phyloP scores from a whole-genome alignment of 1,140 invertebrate species.

The Apis cerana region DNA sequence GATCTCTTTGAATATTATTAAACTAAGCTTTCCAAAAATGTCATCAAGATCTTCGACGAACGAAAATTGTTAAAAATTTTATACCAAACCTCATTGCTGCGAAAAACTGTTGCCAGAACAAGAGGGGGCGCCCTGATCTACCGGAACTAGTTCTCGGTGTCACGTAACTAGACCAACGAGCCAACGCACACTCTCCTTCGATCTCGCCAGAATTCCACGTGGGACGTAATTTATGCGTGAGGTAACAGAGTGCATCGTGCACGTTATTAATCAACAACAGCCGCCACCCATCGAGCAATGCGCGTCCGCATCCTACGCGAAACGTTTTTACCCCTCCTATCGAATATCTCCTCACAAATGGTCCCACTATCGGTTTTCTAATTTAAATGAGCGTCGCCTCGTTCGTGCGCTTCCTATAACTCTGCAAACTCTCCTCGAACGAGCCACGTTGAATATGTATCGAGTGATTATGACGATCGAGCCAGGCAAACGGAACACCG shows the following conservation, averaged over 20 bases:
- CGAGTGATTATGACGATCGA: constrained; percentile 7
- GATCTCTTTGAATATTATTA: too few relatives aligned
- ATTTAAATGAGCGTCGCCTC: constrained; percentile 13
- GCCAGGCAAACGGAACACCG: background rate
- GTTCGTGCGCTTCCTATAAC: constrained; percentile 15
- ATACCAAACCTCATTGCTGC: too few relatives aligned
- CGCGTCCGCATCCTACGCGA: constrained; percentile 5
- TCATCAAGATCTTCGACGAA: too few relatives aligned
- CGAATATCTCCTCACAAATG: background rate
- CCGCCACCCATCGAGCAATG: constrained; percentile 13
- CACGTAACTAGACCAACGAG: constrained; percentile 6
- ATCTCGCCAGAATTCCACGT: constrained; percentile 7
- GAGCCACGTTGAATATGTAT: constrained; percentile 18
- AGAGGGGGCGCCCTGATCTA: too few relatives aligned
- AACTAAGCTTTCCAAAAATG: too few relatives aligned
- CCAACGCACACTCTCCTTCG: background rate
- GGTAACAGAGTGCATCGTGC: constrained; percentile 28
- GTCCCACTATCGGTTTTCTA: constrained; percentile 25
- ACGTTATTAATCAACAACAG: constrained; percentile 32
- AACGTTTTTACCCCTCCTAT: background rate
- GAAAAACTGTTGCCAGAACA: too few relatives aligned
- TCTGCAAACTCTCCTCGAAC: background rate
- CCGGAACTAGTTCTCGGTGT: background rate
- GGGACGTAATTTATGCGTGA: constrained; percentile 28
- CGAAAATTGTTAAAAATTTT: too few relatives aligned